Evolutionary conservation across 1,140 invertebrate species (phyloP).

Genomic region (Colletes gigas): DNA sequence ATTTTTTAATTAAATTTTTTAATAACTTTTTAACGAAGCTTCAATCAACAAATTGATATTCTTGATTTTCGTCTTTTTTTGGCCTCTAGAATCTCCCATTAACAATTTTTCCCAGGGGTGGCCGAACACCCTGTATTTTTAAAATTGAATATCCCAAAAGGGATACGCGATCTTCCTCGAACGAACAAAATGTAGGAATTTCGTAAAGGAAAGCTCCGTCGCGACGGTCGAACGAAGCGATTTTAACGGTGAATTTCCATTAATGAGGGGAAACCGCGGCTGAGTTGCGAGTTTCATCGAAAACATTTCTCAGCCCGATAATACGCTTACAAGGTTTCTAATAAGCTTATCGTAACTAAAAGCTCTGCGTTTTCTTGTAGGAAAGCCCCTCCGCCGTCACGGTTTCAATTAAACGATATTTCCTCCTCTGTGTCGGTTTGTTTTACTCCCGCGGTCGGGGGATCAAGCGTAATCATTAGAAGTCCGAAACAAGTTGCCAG

Average conservation of each 20-base stretch:
- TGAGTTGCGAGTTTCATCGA: constrained; percentile 14
- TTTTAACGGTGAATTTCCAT: neutral
- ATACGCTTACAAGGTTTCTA: constrained; percentile 13
- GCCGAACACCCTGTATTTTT: too few relatives aligned
- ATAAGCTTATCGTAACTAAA: constrained; percentile 37
- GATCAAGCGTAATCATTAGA: constrained; percentile 18
- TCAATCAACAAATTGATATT: too few relatives aligned
- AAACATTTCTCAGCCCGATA: constrained; percentile 26
- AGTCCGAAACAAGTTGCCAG: constrained; percentile 20
- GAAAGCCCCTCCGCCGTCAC: neutral
- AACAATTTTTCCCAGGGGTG: too few relatives aligned
- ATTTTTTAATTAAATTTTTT: too few relatives aligned
- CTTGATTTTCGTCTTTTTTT: too few relatives aligned
- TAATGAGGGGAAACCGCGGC: neutral
- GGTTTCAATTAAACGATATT: constrained; percentile 34
- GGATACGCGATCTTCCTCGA: too few relatives aligned
- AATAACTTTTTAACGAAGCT: too few relatives aligned
- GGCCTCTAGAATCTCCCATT: too few relatives aligned
- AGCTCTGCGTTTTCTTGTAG: constrained; percentile 24
- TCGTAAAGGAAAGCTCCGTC: too few relatives aligned
- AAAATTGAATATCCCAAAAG: too few relatives aligned
- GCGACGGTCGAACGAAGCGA: neutral
- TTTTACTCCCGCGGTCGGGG: neutral
- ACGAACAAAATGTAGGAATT: too few relatives aligned
- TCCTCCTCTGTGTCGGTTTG: neutral